These are phyloP conservation scores for Sinocyclocheilus grahami DNA, from an alignment of 2,113 vertebrate genomes.

Conservation along the genomic window DNA sequence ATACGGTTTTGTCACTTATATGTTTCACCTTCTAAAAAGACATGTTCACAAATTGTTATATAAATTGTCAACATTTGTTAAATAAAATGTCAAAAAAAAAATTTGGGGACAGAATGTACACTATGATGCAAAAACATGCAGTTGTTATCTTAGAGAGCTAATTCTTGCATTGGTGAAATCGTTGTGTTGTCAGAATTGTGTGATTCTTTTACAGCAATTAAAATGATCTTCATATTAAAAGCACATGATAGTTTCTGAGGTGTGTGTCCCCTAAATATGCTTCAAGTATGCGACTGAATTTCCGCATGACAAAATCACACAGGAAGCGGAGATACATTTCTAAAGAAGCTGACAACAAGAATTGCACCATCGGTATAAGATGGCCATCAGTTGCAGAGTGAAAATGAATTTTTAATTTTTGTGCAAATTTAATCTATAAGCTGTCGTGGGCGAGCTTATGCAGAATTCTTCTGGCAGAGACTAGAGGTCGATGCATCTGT, in stretches of 20 bases:
- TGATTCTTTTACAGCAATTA: neutral
- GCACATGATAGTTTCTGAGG: neutral
- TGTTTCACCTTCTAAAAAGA: neutral
- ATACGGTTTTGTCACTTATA: slow-evolving; percentile 61
- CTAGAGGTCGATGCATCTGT: slow-evolving; percentile 55
- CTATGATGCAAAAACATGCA: neutral
- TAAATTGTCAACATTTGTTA: neutral
- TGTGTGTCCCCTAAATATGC: neutral
- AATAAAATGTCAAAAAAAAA: too few relatives aligned
- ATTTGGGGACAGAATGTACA: too few relatives aligned
- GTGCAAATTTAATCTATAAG: slow-evolving; percentile 71
- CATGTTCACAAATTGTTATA: neutral
- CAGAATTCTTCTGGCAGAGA: slow-evolving; percentile 58
- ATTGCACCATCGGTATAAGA: neutral
- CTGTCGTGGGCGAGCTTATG: slow-evolving; percentile 51
- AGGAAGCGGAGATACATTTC: slow-evolving; percentile 44
- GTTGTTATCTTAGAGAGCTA: neutral
- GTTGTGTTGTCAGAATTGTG: too few relatives aligned
- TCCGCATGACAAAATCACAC: neutral
- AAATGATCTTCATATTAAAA: neutral
- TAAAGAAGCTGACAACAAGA: slow-evolving; percentile 59
- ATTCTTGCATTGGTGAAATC: too few relatives aligned
- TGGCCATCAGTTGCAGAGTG: slow-evolving; percentile 65
- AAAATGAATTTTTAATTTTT: slow-evolving; percentile 74
- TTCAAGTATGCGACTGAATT: slow-evolving; percentile 15